phyloP scores from a whole-genome alignment of 2,797 vertebrate genomes.

The Acanthurus lineatus region DNA sequence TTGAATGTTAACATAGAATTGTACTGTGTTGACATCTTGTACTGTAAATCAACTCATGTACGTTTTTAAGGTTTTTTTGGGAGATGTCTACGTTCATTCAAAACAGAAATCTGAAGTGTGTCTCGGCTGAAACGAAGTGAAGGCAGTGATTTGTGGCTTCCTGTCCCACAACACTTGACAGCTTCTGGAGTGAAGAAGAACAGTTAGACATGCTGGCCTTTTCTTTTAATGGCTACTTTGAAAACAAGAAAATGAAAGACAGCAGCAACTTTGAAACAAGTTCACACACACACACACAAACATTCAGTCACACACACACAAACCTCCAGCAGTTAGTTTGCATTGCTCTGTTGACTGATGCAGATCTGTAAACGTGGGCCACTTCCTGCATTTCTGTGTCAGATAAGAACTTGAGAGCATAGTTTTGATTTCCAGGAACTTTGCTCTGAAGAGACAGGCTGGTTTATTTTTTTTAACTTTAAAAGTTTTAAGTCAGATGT shows the following conservation, averaged over 20 bases:
- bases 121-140: neutral
- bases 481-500: neutral
- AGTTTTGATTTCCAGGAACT: conserved; percentile 11
- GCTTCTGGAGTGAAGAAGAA: neutral
- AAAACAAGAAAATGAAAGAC: conserved; percentile 4
- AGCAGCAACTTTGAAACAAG: neutral
- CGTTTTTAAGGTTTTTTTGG: neutral
- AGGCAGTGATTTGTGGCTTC: conserved; percentile 5
- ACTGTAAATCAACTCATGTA: neutral
- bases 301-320: conserved; percentile 6
- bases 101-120: neutral
- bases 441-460: neutral
- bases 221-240: neutral
- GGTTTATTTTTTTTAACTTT: neutral
- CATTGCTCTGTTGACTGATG: conserved; percentile 45
- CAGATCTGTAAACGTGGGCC: neutral
- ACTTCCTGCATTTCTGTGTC: conserved; percentile 43
- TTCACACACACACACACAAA: conserved; percentile 6
- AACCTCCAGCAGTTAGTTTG: conserved; percentile 8
- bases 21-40: neutral
- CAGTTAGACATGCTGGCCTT: neutral
- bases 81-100: neutral
- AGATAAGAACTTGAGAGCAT: conserved; percentile 35
- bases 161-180: neutral
- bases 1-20: no score